Evolutionary conservation across 2,797 vertebrate genomes (phyloP).

Genomic region (Arrhamphus sclerolepis): DNA sequence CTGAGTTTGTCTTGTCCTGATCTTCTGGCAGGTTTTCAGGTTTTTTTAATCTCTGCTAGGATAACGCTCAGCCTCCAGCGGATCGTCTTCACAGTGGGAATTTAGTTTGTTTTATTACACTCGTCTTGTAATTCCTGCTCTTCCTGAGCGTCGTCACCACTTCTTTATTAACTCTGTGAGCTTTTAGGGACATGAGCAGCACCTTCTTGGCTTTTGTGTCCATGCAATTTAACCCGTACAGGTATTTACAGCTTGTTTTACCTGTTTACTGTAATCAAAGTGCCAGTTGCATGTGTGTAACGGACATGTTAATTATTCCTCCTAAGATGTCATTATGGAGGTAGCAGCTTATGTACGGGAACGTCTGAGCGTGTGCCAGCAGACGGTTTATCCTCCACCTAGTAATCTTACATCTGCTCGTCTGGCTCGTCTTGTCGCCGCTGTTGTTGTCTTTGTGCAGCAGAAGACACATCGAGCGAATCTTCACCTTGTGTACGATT

Average conservation of each 20-base stretch:
- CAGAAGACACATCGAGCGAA: constrained; percentile 19
- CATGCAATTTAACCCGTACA: constrained; percentile 28
- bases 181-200: not conserved
- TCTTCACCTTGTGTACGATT: constrained; percentile 18
- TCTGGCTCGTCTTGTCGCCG: constrained; percentile 43
- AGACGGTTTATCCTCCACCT: constrained; percentile 63
- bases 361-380: constrained; percentile 41
- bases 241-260: constrained; percentile 52
- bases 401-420: constrained; percentile 64
- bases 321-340: constrained; percentile 62
- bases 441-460: constrained; percentile 38
- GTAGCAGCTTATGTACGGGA: too few relatives aligned
- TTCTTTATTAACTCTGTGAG: too few relatives aligned
- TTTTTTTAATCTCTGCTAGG: not conserved
- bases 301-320: constrained; percentile 59
- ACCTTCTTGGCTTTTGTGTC: constrained; percentile 32
- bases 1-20: not conserved
- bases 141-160: too few relatives aligned
- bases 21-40: not conserved
- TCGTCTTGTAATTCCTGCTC: too few relatives aligned
- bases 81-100: too few relatives aligned
- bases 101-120: too few relatives aligned
- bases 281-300: constrained; percentile 49
- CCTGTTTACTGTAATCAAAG: constrained; percentile 65
- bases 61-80: too few relatives aligned